Conservation (phyloP, 2,113 vertebrate genomes). For the Podocnemis expansa region DNA sequence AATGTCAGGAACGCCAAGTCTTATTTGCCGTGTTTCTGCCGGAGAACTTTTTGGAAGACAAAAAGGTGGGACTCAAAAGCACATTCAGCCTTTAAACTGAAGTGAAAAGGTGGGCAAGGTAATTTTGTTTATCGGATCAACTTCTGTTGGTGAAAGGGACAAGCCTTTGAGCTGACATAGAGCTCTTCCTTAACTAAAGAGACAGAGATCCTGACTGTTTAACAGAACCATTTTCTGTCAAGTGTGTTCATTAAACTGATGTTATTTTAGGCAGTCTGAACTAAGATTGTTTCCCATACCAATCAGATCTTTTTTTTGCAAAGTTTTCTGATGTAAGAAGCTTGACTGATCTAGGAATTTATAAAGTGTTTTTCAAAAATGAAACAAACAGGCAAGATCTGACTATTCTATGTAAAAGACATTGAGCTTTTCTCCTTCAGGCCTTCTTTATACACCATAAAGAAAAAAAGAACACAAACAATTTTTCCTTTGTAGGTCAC, state of each 20-base stretch:
- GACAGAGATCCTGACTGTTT: not conserved
- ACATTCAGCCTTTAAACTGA: not conserved
- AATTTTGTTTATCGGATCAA: not conserved
- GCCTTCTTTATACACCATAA: not conserved
- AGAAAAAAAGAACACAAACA: not conserved
- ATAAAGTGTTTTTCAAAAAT: not conserved
- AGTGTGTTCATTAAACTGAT: not conserved
- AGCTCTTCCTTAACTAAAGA: not conserved
- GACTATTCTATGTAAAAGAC: not conserved
- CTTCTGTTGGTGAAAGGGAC: not conserved
- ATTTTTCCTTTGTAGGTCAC: not conserved
- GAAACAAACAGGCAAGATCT: not conserved
- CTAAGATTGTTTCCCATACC: not conserved
- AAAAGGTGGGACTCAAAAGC: not conserved
- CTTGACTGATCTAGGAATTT: not conserved
- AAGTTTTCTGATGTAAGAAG: not conserved
- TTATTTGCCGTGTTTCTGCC: not conserved
- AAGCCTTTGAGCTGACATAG: not conserved
- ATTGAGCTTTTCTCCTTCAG: not conserved
- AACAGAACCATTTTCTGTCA: not conserved
- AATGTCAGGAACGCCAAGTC: not conserved
- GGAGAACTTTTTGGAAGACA: not conserved
- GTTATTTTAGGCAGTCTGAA: not conserved
- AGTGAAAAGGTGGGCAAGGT: not conserved
- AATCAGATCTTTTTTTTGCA: not conserved